Conservation (phyloP, 2,888 invertebrate genomes). For the Pseudococcus longispinus region DNA sequence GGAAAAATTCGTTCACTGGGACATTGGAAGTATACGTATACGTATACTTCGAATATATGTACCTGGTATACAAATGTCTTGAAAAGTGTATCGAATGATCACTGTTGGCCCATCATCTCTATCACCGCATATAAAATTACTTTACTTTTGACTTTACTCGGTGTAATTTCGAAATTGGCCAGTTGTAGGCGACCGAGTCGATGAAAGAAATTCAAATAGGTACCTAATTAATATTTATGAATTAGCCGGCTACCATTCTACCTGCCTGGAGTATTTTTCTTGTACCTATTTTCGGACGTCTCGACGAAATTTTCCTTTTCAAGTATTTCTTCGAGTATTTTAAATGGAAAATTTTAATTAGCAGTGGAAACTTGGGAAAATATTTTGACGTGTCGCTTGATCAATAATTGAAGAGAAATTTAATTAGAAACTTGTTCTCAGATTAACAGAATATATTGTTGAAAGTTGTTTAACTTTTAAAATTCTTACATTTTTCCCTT, state of each 20-base stretch:
- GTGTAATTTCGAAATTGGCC: too few species aligned
- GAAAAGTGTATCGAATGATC: background rate
- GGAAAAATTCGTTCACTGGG: background rate
- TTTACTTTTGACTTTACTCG: too few species aligned
- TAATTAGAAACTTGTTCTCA: background rate
- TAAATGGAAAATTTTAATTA: background rate
- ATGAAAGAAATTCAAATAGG: too few species aligned
- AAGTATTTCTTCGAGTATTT: background rate
- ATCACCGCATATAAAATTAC: too few species aligned
- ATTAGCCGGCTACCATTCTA: too few species aligned
- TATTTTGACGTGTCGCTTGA: background rate
- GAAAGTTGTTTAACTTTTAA: background rate
- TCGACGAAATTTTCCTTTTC: background rate
- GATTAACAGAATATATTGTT: background rate
- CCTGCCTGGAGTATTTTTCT: background rate
- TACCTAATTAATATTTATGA: too few species aligned
- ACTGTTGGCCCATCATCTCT: too few species aligned
- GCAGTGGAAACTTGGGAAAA: background rate
- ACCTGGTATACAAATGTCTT: background rate
- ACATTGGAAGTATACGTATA: too few species aligned
- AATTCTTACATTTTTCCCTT: background rate
- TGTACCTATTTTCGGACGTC: background rate
- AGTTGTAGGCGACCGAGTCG: too few species aligned
- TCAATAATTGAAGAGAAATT: constrained; percentile 11
- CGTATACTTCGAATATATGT: background rate